Conservation (phyloP, 2,797 vertebrate genomes). For the Morus bassanus region DNA sequence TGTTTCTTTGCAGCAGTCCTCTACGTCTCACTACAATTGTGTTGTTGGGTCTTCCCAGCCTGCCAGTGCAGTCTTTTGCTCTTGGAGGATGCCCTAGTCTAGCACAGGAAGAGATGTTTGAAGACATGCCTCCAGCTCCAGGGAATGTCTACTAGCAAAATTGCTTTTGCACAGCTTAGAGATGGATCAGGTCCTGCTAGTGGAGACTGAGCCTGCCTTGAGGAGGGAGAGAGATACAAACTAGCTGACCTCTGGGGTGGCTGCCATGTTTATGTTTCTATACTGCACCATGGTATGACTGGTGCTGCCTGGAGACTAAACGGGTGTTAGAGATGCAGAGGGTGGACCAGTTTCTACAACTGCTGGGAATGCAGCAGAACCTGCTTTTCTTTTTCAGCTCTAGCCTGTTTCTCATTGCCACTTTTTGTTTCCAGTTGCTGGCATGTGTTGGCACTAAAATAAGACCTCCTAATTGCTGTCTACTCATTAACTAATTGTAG, state of each 20-base stretch:
- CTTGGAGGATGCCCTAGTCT: background rate
- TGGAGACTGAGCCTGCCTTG: background rate
- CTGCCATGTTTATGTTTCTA: background rate
- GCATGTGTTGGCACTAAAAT: background rate
- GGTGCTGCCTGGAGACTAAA: background rate
- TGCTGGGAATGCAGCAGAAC: background rate
- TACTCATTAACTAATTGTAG: conserved; percentile 31
- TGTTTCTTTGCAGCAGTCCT: background rate
- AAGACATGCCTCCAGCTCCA: background rate
- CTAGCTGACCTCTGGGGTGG: background rate
- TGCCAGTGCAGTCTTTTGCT: background rate
- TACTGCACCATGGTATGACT: accelerated
- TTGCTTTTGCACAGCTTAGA: background rate
- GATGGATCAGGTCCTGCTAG: background rate
- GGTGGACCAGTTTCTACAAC: background rate
- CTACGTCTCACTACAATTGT: background rate
- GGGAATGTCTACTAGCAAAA: background rate
- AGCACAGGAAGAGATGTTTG: background rate
- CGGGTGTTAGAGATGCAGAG: background rate
- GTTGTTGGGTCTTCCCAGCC: background rate
- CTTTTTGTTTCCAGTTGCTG: background rate
- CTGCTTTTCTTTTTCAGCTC: background rate
- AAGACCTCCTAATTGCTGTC: background rate
- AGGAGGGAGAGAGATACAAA: background rate
- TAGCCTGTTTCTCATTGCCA: background rate